Base-by-base conservation (phyloP, 2,888 invertebrate species). In the Dendrolimus pini region DNA sequence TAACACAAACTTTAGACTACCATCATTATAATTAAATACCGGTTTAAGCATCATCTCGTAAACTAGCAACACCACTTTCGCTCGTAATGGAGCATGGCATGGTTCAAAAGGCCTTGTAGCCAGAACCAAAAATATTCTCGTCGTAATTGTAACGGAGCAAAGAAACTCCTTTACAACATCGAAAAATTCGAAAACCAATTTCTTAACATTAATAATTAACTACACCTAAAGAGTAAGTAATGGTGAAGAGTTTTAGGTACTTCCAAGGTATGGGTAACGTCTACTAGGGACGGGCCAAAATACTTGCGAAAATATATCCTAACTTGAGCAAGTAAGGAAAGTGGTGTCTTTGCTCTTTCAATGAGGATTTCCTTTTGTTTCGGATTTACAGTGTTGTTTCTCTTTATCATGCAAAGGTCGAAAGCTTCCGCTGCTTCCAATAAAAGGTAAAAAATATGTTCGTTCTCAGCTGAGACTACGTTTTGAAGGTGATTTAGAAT, bases 401-500 rank as follows among this genome's bases (percentile, higher is more conserved):
- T 92, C 66, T 94, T 92, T 56, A 97, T 96, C 94, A 96, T 95
- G 72, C 95, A 94, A 1, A 94, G 91, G 75, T 96, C 96, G 78
- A 95, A 96, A 9, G 94, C 92, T 78, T 96, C 95, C 0, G 95
- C 94, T 0, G 95, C 94, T 68, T 95, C 94, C 56, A 95, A 79
- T 59, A 96, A 89, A 52, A 94, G 88, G 64, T 93, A 92, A 75
- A 95, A 93, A 58, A 95, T 92, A 63, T 91, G 84, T 56, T 92
- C 82, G 62, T 83, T 74, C 60, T 88, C 84, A 18, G 81, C 78
- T 1, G 85, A 67, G 1, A 91, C 88, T 0, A 93, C 91, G 77
- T 95, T 94, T 66, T 95, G 94, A 10, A 96, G 91, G 41, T 94
- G 95, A 77, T 96, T 96, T 7, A 97, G 88, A 58, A 97, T 94